These are phyloP conservation scores for Coenobita brevimanus DNA, from an alignment of 1,140 invertebrate species.

Conservation along the genomic window DNA sequence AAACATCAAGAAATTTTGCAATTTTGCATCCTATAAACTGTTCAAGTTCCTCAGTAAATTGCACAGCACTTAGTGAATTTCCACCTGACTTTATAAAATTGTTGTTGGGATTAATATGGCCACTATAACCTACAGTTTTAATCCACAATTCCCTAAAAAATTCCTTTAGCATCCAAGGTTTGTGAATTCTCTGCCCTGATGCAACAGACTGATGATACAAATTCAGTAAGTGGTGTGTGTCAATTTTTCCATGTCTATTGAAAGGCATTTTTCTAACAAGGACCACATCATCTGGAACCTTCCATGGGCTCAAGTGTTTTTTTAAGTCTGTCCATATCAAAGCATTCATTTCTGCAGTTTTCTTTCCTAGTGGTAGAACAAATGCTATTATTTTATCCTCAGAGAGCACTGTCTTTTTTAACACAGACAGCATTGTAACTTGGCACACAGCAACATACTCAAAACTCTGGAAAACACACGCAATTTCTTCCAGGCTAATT, in stretches of 20 bases:
- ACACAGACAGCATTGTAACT: background rate
- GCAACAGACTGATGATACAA: background rate
- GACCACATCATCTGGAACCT: slow-evolving; percentile 52
- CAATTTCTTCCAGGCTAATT: slow-evolving; percentile 51
- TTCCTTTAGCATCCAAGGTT: background rate
- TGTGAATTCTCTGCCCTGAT: background rate
- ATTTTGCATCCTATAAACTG: background rate
- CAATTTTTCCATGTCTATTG: slow-evolving; percentile 48
- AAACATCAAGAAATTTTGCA: slow-evolving; percentile 35
- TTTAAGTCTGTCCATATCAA: slow-evolving; percentile 26
- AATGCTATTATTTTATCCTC: slow-evolving; percentile 41
- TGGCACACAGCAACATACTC: slow-evolving; percentile 28
- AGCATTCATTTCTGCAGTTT: background rate
- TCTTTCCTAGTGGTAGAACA: background rate
- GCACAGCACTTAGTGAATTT: slow-evolving; percentile 41
- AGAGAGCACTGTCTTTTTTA: too few relatives aligned
- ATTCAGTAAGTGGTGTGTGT: slow-evolving; percentile 3
- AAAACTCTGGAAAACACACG: background rate
- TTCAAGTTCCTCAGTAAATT: slow-evolving; percentile 37
- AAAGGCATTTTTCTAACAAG: slow-evolving; percentile 31
- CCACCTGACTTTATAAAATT: slow-evolving; percentile 47
- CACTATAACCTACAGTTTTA: slow-evolving; percentile 27
- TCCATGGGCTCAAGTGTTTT: slow-evolving; percentile 28
- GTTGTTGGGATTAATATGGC: background rate
- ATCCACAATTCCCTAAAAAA: slow-evolving; percentile 38